A percentile compares a stretch with the other conserved stretches of the same genome.
These are phyloP conservation scores for Bungarus multicinctus DNA, from an alignment of 2,113 vertebrate genomes.

Conservation along the genomic window DNA sequence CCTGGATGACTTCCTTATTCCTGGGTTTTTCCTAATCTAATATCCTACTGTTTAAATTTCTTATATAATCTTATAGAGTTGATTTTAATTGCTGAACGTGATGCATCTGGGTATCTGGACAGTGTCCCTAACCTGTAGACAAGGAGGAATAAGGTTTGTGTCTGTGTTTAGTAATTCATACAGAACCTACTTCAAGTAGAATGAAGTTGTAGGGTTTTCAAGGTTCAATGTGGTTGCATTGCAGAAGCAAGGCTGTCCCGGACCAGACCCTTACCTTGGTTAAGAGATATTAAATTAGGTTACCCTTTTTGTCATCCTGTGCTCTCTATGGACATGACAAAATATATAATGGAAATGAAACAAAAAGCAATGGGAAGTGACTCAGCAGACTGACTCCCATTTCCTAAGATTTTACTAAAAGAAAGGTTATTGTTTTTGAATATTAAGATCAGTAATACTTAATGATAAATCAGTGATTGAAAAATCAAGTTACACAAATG, in stretches of 20 bases:
- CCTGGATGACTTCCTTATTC: no score
- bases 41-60: neutral
- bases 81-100: neutral
- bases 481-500: constrained; percentile 44
- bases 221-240: neutral
- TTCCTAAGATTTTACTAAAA: neutral
- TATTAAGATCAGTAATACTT: constrained; percentile 49
- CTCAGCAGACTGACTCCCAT: neutral
- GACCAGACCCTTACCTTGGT: neutral
- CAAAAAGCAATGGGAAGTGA: neutral
- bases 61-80: neutral
- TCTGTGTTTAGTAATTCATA: no score
- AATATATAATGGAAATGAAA: neutral
- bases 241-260: neutral
- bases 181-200: neutral
- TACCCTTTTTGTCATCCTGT: neutral
- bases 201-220: neutral
- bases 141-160: neutral
- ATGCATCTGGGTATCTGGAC: neutral
- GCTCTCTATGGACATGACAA: neutral
- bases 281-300: neutral
- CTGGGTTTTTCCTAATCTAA: neutral
- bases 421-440: constrained; percentile 49
- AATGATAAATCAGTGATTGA: constrained; percentile 40
- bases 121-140: neutral